phyloP scores from a whole-genome alignment of 2,888 invertebrate species.

The Amiota minor region DNA sequence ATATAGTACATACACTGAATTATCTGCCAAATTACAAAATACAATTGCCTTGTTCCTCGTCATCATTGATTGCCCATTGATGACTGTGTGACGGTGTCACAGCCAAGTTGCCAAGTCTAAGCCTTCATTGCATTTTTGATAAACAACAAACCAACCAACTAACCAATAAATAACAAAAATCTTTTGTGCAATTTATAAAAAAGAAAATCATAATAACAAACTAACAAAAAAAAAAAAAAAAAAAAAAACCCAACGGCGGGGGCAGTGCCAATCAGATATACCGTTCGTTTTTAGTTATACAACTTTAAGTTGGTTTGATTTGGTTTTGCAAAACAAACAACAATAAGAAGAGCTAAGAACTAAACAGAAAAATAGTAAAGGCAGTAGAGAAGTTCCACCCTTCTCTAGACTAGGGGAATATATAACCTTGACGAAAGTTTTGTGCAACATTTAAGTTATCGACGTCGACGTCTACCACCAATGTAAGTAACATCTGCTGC shows the following conservation, averaged over 20 bases:
- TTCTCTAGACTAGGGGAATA: too few species aligned
- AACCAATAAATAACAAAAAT: too few species aligned
- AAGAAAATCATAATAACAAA: too few species aligned
- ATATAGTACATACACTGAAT: background rate
- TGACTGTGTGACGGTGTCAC: too few species aligned
- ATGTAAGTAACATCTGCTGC: background rate
- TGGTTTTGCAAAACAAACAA: background rate
- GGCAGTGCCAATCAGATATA: background rate
- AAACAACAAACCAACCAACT: too few species aligned
- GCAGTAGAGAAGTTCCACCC: background rate
- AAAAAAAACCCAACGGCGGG: background rate
- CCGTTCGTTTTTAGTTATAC: slow-evolving; percentile 14
- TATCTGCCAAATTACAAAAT: slow-evolving; percentile 5
- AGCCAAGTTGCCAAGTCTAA: too few species aligned
- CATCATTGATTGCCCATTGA: too few species aligned
- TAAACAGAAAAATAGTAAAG: background rate
- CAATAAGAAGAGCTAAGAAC: background rate
- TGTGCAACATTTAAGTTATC: slow-evolving; percentile 15
- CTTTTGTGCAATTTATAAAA: too few species aligned
- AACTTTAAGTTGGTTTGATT: background rate
- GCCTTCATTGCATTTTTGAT: too few species aligned
- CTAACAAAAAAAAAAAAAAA: too few species aligned
- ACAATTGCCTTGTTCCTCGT: background rate
- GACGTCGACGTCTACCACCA: slow-evolving; percentile 3
- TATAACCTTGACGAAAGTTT: slow-evolving; percentile 17